Evolutionary conservation across 2,888 invertebrate genomes (phyloP).

Genomic region (Orgyia antiqua): DNA sequence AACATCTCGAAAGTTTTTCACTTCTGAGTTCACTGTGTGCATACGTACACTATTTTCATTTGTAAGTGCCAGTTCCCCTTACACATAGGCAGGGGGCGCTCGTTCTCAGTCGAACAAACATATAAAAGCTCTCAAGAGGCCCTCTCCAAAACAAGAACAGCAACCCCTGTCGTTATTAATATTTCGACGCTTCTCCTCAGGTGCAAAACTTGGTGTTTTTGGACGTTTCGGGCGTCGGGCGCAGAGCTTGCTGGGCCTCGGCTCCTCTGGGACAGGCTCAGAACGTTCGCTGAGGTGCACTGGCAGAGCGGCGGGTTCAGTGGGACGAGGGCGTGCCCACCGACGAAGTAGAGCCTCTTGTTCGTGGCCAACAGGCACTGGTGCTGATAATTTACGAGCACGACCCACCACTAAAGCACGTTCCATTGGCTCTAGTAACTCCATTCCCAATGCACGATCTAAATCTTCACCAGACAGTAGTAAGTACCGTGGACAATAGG

Average conservation of each 20-base stretch:
- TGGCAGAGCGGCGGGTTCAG: constrained; percentile 60
- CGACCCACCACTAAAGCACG: constrained; percentile 62
- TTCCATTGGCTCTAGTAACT: constrained; percentile 67
- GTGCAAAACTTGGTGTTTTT: constrained; percentile 60
- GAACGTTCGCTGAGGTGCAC: constrained; percentile 66
- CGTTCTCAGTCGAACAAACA: constrained; percentile 73
- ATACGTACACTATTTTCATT: not conserved
- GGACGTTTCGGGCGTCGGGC: constrained; percentile 54
- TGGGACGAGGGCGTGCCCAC: constrained; percentile 63
- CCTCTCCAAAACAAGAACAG: constrained; percentile 71
- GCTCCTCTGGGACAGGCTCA: constrained; percentile 47
- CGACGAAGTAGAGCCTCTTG: constrained; percentile 63
- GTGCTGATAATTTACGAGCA: constrained; percentile 59
- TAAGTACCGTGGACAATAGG: constrained; percentile 82
- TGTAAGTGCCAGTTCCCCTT: constrained; percentile 8
- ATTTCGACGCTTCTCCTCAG: constrained; percentile 55
- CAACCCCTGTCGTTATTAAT: constrained; percentile 51
- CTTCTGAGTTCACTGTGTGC: too few relatives aligned
- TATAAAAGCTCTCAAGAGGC: constrained; percentile 68
- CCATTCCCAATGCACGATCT: constrained; percentile 69
- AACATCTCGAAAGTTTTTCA: not conserved
- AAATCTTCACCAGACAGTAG: constrained; percentile 82
- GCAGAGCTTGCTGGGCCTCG: constrained; percentile 53
- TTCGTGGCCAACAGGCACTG: constrained; percentile 65
- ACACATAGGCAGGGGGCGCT: constrained; percentile 16